Conservation (phyloP, 2,888 invertebrate genomes). For the Lycaena phlaeas region DNA sequence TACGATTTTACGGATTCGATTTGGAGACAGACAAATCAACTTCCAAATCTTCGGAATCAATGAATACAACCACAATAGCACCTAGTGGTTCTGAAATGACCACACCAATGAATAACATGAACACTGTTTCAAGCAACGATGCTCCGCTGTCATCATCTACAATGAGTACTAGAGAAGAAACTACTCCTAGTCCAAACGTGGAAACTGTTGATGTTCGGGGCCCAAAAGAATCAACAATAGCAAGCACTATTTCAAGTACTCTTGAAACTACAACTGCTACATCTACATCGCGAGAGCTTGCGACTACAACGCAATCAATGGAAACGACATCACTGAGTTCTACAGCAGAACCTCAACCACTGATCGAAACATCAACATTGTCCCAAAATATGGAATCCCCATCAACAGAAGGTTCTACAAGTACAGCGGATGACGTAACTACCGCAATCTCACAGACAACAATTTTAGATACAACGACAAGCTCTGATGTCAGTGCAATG, state of each 20-base stretch:
- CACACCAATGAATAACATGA: conserved; percentile 19
- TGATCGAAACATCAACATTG: not conserved
- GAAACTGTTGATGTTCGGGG: conserved; percentile 40
- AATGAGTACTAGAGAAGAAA: conserved; percentile 32
- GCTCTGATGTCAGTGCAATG: not conserved
- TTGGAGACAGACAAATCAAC: conserved; percentile 62
- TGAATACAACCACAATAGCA: conserved; percentile 23
- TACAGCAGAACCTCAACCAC: not conserved
- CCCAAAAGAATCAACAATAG: conserved; percentile 31
- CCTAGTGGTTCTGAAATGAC: conserved; percentile 16
- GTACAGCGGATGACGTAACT: conserved; percentile 25
- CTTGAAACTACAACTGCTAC: conserved; percentile 19
- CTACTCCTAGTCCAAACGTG: conserved; percentile 39
- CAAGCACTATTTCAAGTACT: conserved; percentile 19
- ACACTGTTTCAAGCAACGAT: conserved; percentile 25
- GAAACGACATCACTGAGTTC: not conserved
- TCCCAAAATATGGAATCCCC: not conserved
- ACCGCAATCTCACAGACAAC: conserved; percentile 16
- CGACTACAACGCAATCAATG: not conserved
- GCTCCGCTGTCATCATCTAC: conserved; percentile 27
- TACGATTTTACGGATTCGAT: conserved; percentile 88
- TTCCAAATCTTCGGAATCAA: conserved; percentile 29
- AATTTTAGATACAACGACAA: conserved; percentile 3
- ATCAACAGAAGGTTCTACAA: conserved; percentile 5
- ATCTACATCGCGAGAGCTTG: not conserved